Evolutionary conservation across 2,888 invertebrate genomes (phyloP).

Genomic region (Melanophora roralis): DNA sequence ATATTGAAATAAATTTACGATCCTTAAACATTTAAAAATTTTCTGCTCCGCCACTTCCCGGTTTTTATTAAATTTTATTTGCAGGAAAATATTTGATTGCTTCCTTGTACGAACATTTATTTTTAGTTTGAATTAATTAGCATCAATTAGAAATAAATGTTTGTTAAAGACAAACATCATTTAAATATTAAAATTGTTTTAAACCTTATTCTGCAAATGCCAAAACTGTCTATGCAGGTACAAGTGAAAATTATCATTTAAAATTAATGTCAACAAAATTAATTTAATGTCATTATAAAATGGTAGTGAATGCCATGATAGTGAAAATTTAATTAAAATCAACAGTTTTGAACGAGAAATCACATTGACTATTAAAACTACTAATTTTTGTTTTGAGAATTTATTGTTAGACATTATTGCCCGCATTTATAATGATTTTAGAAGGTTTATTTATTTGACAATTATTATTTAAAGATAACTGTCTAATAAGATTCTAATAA

Average conservation of each 20-base stretch:
- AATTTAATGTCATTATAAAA: conserved; percentile 13
- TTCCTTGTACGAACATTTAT: not conserved
- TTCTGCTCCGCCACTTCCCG: not conserved
- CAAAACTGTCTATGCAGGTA: not conserved
- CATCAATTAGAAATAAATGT: conserved; percentile 36
- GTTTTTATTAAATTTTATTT: conserved; percentile 8
- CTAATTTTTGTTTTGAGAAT: no score
- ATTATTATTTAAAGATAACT: no score
- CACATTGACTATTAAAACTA: no score
- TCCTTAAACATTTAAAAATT: no score
- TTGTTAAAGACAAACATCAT: conserved; percentile 39
- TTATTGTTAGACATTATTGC: no score
- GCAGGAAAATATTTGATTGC: not conserved
- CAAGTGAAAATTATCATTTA: conserved; percentile 31
- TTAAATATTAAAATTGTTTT: not conserved
- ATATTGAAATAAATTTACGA: no score
- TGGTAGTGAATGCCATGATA: not conserved
- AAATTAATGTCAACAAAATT: conserved; percentile 37
- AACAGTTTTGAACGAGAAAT: no score
- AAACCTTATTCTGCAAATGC: not conserved
- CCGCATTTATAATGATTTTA: no score
- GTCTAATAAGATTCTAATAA: no score
- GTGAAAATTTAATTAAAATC: conserved; percentile 6
- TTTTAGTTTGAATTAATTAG: conserved; percentile 48
- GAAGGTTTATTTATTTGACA: no score